A percentile compares a stretch with the other conserved stretches of the same genome.
These are phyloP conservation scores for Helarctos malayanus DNA, from an alignment of 2,797 vertebrate genomes.

Conservation along the genomic window DNA sequence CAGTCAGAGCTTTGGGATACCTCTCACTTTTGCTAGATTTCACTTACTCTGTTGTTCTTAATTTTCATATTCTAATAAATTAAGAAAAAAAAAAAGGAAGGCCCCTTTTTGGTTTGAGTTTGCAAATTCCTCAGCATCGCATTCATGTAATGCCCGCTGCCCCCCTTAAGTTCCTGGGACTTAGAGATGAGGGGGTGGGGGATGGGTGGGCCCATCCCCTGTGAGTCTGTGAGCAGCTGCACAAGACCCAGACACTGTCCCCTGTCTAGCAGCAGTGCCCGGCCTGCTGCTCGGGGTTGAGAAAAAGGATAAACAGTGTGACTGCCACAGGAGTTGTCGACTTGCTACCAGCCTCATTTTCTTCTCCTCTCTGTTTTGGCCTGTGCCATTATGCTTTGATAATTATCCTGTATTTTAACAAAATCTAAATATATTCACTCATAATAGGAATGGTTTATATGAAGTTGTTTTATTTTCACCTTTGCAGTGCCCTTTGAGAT, in stretches of 20 bases:
- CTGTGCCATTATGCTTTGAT: not conserved
- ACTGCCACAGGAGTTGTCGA: accelerated
- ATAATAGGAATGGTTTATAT: not conserved
- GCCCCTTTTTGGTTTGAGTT: not conserved
- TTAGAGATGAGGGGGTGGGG: too few species aligned
- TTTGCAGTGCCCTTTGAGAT: slow-evolving; percentile 13
- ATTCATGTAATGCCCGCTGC: not conserved
- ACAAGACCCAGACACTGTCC: accelerated
- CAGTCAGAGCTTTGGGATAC: not conserved
- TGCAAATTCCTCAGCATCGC: not conserved
- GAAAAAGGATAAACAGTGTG: accelerated
- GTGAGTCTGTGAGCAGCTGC: not conserved
- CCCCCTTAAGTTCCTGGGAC: not conserved
- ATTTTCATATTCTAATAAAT: not conserved
- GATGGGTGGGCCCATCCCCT: not conserved
- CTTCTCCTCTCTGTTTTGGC: not conserved
- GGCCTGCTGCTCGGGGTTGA: not conserved
- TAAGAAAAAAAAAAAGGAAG: not conserved
- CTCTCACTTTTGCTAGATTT: not conserved
- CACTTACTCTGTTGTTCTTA: not conserved
- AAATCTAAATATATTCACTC: not conserved
- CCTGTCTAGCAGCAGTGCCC: accelerated
- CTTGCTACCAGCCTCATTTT: accelerated
- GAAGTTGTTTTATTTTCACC: not conserved
- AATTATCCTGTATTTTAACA: not conserved